Evolutionary conservation across 2,888 invertebrate genomes (phyloP), one percentile per base, ranked within the genome.

Genomic region (Apodemia zela): DNA sequence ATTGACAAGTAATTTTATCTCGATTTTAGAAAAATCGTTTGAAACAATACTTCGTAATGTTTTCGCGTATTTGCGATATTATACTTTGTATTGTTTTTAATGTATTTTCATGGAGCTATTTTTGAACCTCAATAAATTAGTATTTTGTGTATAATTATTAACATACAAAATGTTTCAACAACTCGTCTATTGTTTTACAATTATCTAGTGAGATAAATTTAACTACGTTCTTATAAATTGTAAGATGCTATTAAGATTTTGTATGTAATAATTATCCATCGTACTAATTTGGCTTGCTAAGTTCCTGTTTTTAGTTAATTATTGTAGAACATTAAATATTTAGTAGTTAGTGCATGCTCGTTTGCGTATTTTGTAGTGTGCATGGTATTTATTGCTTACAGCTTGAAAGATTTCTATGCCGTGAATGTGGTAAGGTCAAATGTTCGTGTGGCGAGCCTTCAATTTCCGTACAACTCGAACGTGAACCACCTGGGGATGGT

Each of bases 381-480:
- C 92, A 93, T 93, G 93, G 85, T 80, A 81, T 92, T 93, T 93
- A 92, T 89, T 93, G 93, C 93, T 93, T 93, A 79, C 93, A 94
- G 94, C 93, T 94, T 93, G 94, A 94, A 93, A 94, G 93, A 88
- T 94, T 94, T 93, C 93, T 94, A 92, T 94, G 94, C 93, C 93
- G 93, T 86, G 93, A 93, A 79, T 94, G 94, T 93, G 93, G 93
- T 90, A 93, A 93, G 85, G 92, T 94, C 85, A 94, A 94, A 87
- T 94, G 94, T 84, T 87, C 91, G 84, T 94, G 94, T 84, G 84
- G 85, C 54, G 78, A 70, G 63, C 66, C 80, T 45, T 69, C 74
- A 47, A 75, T 73, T 47, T 69, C 74, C 69, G 72, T 70, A 66
- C 73, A 68, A 7, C 72, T 21, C 15, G 54, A 47, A 17, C 45